These are phyloP conservation scores for Synergus itoensis DNA, from an alignment of 2,888 invertebrate genomes.

Conservation along the genomic window DNA sequence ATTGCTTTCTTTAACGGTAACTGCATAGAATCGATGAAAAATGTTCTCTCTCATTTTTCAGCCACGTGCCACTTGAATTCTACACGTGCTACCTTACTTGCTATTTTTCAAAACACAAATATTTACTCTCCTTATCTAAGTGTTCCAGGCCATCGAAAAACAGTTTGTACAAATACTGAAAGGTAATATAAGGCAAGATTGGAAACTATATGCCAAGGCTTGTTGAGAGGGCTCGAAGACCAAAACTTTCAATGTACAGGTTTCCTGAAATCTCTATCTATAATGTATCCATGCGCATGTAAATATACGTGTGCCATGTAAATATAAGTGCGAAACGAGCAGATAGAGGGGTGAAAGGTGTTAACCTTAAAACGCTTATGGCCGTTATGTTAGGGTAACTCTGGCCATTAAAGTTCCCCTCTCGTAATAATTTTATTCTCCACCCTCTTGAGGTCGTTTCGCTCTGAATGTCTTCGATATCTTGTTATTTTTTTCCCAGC, in stretches of 20 bases:
- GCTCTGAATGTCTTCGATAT: conserved; percentile 46
- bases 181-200: background rate
- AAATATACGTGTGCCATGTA: background rate
- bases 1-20: background rate
- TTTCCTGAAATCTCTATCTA: conserved; percentile 12
- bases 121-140: conserved; percentile 2
- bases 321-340: conserved; percentile 32
- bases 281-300: background rate
- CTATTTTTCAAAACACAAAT: conserved; percentile 15
- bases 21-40: background rate
- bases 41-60: background rate
- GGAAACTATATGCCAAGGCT: background rate
- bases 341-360: conserved; percentile 54
- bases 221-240: background rate
- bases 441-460: conserved; percentile 45
- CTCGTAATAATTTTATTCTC: conserved; percentile 52
- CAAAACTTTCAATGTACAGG: background rate
- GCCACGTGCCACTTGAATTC: background rate
- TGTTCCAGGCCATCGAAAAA: background rate
- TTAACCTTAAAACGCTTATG: conserved; percentile 53
- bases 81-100: background rate
- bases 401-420: conserved; percentile 58
- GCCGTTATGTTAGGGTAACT: conserved; percentile 46
- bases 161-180: conserved; percentile 16
- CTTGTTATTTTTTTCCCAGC: conserved; percentile 42